Evolutionary conservation across 2,888 invertebrate genomes (phyloP).

Genomic region (Hoplodrina blanda): DNA sequence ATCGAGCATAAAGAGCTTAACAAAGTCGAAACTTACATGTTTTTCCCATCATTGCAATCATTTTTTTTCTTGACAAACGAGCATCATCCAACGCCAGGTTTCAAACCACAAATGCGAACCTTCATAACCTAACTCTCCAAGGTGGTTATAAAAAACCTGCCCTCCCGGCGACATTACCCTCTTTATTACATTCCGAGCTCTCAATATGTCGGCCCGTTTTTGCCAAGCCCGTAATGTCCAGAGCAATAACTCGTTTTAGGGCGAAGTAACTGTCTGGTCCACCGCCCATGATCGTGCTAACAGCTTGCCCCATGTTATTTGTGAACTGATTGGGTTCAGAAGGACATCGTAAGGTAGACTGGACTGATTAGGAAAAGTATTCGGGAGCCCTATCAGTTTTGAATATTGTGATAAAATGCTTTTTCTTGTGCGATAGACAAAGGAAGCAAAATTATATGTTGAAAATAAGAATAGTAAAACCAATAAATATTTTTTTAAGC

Average conservation of each 20-base stretch:
- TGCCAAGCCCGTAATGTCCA: slow-evolving; percentile 70
- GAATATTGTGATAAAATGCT: background rate
- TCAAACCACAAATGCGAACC: slow-evolving; percentile 14
- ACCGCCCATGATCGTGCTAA: slow-evolving; percentile 47
- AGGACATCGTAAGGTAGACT: slow-evolving; percentile 28
- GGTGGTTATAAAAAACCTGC: slow-evolving; percentile 64
- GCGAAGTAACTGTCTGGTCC: slow-evolving; percentile 62
- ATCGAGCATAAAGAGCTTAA: no score
- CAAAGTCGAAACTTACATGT: no score
- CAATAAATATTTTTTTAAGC: no score
- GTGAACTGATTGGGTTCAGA: slow-evolving; percentile 45
- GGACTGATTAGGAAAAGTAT: slow-evolving; percentile 4
- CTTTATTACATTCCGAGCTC: slow-evolving; percentile 78
- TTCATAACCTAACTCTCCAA: slow-evolving; percentile 43
- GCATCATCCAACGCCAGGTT: slow-evolving; percentile 9
- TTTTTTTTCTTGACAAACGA: background rate
- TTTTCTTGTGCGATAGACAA: no score
- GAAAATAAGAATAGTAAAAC: no score
- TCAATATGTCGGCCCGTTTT: slow-evolving; percentile 73
- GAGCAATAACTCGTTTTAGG: slow-evolving; percentile 73
- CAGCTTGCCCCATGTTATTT: slow-evolving; percentile 46
- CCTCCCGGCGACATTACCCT: slow-evolving; percentile 69
- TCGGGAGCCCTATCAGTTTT: background rate
- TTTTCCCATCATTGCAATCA: no score
- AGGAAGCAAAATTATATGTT: no score